These are phyloP conservation scores for Melieria crassipennis DNA, from an alignment of 2,888 invertebrate species.

Conservation along the genomic window DNA sequence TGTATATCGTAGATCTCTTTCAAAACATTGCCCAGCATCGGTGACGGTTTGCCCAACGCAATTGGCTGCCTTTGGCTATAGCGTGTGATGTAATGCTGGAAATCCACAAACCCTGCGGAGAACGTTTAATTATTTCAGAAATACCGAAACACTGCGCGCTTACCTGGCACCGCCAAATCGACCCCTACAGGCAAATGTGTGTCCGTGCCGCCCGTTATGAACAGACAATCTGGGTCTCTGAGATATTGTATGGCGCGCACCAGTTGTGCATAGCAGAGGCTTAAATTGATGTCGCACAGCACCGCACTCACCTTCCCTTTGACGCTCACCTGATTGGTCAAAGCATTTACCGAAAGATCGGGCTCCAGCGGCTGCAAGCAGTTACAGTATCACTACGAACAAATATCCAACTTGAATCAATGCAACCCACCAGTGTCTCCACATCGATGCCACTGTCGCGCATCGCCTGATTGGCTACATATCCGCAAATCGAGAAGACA, in stretches of 20 bases:
- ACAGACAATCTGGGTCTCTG: constrained; percentile 64
- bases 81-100: constrained; percentile 46
- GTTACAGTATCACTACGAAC: not conserved
- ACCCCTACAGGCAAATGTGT: constrained; percentile 53
- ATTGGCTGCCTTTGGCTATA: constrained; percentile 60
- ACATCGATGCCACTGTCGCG: constrained; percentile 64
- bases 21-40: constrained; percentile 58
- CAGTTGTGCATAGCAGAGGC: constrained; percentile 64
- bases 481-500: constrained; percentile 64
- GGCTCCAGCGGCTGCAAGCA: not conserved
- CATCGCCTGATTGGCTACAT: constrained; percentile 58
- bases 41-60: constrained; percentile 66
- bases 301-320: constrained; percentile 64
- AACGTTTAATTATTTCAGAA: not conserved
- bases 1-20: constrained; percentile 64
- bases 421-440: constrained; percentile 57
- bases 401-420: not conserved
- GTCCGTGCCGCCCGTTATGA: constrained; percentile 64
- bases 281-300: constrained; percentile 65
- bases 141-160: constrained; percentile 25
- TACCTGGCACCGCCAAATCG: constrained; percentile 56
- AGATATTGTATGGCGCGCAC: constrained; percentile 65
- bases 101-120: constrained; percentile 40
- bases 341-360: not conserved
- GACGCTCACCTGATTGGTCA: not conserved